These are phyloP conservation scores for Phortica magna DNA, from an alignment of 2,888 invertebrate genomes.

Conservation along the genomic window DNA sequence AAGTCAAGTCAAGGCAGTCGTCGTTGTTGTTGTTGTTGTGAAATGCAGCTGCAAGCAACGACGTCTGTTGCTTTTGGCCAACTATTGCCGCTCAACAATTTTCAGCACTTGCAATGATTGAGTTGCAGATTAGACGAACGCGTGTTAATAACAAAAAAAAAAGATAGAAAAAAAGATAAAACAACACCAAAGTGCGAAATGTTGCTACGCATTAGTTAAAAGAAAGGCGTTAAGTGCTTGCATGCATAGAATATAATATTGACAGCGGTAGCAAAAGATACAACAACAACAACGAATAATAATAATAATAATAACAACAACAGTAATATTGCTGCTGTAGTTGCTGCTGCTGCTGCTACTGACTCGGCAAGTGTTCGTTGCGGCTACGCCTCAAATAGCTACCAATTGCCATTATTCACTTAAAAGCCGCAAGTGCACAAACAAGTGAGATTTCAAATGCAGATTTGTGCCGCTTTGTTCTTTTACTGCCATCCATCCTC, in stretches of 20 bases:
- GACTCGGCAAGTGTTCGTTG: conserved; percentile 26
- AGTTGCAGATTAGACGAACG: conserved; percentile 36
- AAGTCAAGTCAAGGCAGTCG: too few relatives aligned
- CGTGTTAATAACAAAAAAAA: conserved; percentile 14
- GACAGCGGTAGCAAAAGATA: conserved; percentile 50
- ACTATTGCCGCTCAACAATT: conserved; percentile 6
- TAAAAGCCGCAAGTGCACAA: conserved; percentile 34
- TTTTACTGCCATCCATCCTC: too few relatives aligned
- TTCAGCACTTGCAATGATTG: conserved; percentile 33
- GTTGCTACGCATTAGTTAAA: conserved; percentile 9
- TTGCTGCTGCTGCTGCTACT: not conserved
- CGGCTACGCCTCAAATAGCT: conserved; percentile 52
- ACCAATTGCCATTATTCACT: conserved; percentile 27
- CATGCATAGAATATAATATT: not conserved
- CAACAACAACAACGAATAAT: not conserved
- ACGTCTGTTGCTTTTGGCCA: too few relatives aligned
- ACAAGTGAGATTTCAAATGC: conserved; percentile 11
- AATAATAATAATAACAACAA: conserved; percentile 8
- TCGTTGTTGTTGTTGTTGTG: too few relatives aligned
- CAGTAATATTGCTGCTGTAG: conserved; percentile 29
- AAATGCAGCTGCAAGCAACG: too few relatives aligned
- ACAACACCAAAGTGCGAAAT: conserved; percentile 11
- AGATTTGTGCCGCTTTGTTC: conserved; percentile 33
- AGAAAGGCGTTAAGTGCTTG: conserved; percentile 14
- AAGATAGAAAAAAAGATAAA: not conserved